Conservation (phyloP, 2,888 invertebrate species). For the Lasioglossum lativentre region DNA sequence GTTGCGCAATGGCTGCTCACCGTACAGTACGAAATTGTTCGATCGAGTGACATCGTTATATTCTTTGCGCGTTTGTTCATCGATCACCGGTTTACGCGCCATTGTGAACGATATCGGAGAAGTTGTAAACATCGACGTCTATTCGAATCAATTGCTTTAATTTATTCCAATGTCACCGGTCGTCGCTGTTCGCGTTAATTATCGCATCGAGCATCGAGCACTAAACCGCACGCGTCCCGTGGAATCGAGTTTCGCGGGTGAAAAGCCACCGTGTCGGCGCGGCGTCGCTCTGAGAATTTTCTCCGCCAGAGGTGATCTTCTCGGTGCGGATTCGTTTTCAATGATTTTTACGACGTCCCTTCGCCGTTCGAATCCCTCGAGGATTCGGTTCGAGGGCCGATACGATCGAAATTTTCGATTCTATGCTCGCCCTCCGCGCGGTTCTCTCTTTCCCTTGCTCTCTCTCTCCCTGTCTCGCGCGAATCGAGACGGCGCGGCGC, state of each 20-base stretch:
- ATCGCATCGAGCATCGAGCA: neutral
- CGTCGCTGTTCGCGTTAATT: neutral
- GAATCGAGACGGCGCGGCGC: constrained; percentile 1
- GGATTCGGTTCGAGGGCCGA: neutral
- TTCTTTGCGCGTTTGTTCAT: neutral
- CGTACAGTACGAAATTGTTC: neutral
- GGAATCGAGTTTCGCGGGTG: neutral
- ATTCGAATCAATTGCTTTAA: neutral
- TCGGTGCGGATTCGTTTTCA: neutral
- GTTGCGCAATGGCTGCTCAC: neutral
- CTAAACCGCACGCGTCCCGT: neutral
- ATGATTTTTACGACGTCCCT: neutral
- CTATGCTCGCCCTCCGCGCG: neutral
- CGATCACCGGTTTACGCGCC: neutral
- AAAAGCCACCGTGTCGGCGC: neutral
- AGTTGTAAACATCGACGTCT: neutral
- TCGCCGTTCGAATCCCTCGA: neutral
- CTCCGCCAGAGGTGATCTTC: neutral
- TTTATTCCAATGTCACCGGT: neutral
- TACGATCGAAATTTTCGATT: constrained; percentile 22
- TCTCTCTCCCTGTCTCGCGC: neutral
- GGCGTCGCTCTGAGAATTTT: constrained; percentile 1
- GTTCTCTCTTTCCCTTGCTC: neutral
- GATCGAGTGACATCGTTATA: neutral
- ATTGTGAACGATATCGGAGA: neutral